A percentile compares a stretch with the other conserved stretches of the same genome.
Evolutionary conservation across 2,113 vertebrate genomes (phyloP).

Genomic region (Dasyurus viverrinus): DNA sequence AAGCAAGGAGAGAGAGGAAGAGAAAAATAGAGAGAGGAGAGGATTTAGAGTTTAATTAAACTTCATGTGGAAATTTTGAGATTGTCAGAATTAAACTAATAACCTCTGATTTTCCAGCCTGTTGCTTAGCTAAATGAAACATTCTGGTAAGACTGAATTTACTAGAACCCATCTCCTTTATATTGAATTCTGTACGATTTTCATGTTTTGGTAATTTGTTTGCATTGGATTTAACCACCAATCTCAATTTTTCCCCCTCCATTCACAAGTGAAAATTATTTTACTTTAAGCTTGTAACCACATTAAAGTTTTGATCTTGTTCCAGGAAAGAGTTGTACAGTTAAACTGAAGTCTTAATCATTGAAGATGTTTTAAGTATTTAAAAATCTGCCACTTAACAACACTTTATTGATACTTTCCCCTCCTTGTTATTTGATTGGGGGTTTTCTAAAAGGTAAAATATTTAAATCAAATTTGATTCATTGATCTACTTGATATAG

Average conservation of each 20-base stretch:
- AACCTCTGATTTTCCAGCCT: constrained; percentile 32
- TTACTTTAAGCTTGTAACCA: constrained; percentile 50
- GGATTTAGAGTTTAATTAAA: neutral
- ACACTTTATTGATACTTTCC: constrained; percentile 54
- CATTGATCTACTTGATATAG: constrained; percentile 47
- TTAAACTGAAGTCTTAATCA: constrained; percentile 51
- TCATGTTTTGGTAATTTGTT: constrained; percentile 55
- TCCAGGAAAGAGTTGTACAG: constrained; percentile 16
- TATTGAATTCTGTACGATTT: constrained; percentile 55
- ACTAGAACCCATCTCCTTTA: constrained; percentile 31
- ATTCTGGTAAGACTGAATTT: constrained; percentile 38
- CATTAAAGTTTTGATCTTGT: constrained; percentile 64
- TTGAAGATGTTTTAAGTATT: constrained; percentile 47
- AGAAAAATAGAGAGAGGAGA: too few species aligned
- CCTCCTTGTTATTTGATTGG: constrained; percentile 52
- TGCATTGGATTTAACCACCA: constrained; percentile 57
- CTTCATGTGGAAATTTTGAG: constrained; percentile 34
- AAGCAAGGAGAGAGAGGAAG: too few species aligned
- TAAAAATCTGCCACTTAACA: constrained; percentile 55
- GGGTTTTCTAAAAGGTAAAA: constrained; percentile 58
- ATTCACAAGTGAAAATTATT: constrained; percentile 31
- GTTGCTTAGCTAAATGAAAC: constrained; percentile 29
- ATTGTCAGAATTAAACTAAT: constrained; percentile 26
- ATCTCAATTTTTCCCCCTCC: neutral
- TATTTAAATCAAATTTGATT: constrained; percentile 61